phyloP scores from a whole-genome alignment of 2,113 vertebrate genomes.

The Trichechus manatus region DNA sequence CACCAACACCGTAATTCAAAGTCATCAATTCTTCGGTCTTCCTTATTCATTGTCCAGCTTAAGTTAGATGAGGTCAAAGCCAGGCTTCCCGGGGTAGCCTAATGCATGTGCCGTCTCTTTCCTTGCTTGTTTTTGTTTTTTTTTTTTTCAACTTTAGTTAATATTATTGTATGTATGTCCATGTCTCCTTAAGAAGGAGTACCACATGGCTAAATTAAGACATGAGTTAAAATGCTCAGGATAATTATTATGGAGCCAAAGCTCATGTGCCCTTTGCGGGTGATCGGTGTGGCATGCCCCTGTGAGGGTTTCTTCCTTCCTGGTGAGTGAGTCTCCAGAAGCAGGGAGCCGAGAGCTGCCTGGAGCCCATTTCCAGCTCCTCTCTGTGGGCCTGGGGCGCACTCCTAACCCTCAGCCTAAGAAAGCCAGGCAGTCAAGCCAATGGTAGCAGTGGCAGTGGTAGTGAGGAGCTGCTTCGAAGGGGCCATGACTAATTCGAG shows the following conservation, averaged over 20 bases:
- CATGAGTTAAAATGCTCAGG: background rate
- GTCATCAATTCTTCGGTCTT: background rate
- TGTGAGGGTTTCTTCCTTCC: background rate
- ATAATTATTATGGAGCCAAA: background rate
- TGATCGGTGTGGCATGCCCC: accelerated
- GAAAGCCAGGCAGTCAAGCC: background rate
- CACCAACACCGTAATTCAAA: background rate
- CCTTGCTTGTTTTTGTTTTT: background rate
- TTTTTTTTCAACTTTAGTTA: background rate
- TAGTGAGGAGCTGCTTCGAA: background rate
- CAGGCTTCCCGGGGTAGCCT: accelerated
- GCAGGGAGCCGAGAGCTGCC: background rate
- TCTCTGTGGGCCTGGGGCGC: background rate
- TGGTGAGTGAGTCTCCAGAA: background rate
- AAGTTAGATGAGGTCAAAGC: background rate
- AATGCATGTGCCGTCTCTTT: background rate
- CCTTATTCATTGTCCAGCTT: background rate
- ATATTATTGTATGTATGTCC: background rate
- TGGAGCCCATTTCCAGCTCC: too few species aligned
- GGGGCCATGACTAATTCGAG: accelerated
- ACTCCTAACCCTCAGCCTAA: background rate
- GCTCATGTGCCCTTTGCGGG: background rate
- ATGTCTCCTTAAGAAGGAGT: background rate
- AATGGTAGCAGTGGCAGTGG: background rate
- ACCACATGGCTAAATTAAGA: background rate